Conservation (phyloP, 1,140 invertebrate genomes). For the Elymnias hypermnestra region DNA sequence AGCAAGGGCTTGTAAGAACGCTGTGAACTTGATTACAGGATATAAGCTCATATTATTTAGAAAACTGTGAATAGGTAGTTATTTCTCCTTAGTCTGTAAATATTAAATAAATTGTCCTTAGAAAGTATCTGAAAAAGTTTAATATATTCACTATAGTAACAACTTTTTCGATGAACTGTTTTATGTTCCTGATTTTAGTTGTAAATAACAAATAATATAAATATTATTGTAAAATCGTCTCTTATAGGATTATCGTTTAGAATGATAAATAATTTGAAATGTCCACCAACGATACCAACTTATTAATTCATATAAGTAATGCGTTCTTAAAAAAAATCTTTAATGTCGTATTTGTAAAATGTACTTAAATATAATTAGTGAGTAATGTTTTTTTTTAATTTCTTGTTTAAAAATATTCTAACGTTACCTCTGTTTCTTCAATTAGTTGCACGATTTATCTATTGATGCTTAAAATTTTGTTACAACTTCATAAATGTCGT, state of each 20-base stretch:
- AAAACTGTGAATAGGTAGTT: conserved; percentile 59
- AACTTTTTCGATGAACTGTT: conserved; percentile 66
- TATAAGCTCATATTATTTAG: conserved; percentile 56
- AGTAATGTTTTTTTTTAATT: conserved; percentile 34
- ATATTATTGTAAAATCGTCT: conserved; percentile 12
- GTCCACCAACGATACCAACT: conserved; percentile 60
- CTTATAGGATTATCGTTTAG: conserved; percentile 17
- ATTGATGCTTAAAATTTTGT: conserved; percentile 40
- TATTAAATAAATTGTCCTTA: conserved; percentile 50
- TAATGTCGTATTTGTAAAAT: conserved; percentile 70
- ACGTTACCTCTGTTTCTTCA: conserved; percentile 28
- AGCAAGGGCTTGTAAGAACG: conserved; percentile 52
- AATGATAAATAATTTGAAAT: conserved; percentile 26
- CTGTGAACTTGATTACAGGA: conserved; percentile 52
- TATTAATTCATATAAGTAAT: conserved; percentile 52
- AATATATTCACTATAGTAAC: conserved; percentile 63
- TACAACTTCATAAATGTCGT: conserved; percentile 62
- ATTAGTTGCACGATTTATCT: conserved; percentile 28
- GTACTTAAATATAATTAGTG: conserved; percentile 65
- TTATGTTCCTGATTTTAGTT: conserved; percentile 73
- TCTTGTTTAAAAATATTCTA: conserved; percentile 35
- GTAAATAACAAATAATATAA: conserved; percentile 54
- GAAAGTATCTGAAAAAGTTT: conserved; percentile 57
- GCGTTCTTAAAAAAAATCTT: conserved; percentile 58
- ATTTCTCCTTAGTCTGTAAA: conserved; percentile 60